Base-by-base conservation (phyloP, 2,797 vertebrate species). In the Tragopan temminckii region DNA sequence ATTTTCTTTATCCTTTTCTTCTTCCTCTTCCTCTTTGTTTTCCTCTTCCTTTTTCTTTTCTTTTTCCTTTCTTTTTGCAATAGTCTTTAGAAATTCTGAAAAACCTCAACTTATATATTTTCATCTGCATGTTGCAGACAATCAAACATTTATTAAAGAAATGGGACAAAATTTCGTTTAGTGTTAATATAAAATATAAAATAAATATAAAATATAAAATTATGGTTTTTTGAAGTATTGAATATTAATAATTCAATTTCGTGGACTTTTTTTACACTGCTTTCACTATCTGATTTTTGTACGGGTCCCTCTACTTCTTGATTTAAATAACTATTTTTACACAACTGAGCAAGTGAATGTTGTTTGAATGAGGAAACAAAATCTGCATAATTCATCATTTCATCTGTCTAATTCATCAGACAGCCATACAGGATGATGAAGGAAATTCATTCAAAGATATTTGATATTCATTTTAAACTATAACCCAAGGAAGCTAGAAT, bases 261-360 rank as follows among this genome's bases (percentile, higher is more conserved):
- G 8, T 67, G 31, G 15, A 14, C 17, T 3, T 74, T 86, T 88
- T 48, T 48, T 48, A 68, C 5, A 42, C 61, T 3, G 29, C 5
- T 29, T 50, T 63, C 80, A 9, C 27, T 72, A 8, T 24, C 15
- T 55, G 35, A 15, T 17, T 0, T 6, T 62, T 38, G n/a, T 76
- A 66, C 57, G 0, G 1, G 23, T 64, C 19, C 5, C 64, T 19
- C 8, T 5, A 35, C 0, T 0, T 48, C 18, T n/a, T 33, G 48
- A 17, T 35, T 50, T 75, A 77, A 36, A 59, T 42, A 7, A 8
- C 1, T 80, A 11, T 25, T 89, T 85, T 76, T 46, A 36, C 8
- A 58, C 7, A 69, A 50, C 6, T 43, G 24, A 64, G 66, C 5
- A 38, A 91, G 57, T 7, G 3, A 74, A n/a, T 7, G 1, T 5